Conservation (phyloP, 64 coral and sea anemone genomes). For the Hydrozoanthus tunicans region DNA sequence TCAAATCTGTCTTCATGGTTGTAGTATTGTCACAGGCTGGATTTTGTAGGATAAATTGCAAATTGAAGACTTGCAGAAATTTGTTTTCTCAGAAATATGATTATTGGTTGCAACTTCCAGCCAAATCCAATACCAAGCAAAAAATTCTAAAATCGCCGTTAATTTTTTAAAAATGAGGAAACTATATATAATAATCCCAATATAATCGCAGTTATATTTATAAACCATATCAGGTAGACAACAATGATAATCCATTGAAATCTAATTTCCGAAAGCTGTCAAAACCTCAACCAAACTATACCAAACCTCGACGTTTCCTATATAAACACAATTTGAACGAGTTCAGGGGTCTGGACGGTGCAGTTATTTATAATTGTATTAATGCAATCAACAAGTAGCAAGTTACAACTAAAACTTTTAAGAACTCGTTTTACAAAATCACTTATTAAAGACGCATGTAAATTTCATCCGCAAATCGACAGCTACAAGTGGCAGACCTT, state of each 20-base stretch:
- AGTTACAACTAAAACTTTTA: neutral
- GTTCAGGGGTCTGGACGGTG: neutral
- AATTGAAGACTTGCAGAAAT: neutral
- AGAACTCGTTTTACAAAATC: neutral
- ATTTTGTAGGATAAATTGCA: neutral
- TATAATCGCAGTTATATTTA: neutral
- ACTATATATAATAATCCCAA: neutral
- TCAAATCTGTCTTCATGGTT: too few relatives aligned
- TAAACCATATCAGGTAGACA: neutral
- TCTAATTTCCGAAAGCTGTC: neutral
- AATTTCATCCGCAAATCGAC: constrained; percentile 17
- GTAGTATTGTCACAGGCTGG: too few relatives aligned
- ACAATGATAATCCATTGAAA: constrained; percentile 60
- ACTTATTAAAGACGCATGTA: constrained; percentile 36
- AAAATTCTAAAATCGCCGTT: neutral
- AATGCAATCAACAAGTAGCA: neutral
- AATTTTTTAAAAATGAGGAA: neutral
- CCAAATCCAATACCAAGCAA: neutral
- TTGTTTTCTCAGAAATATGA: neutral
- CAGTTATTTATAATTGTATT: neutral
- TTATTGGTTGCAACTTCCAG: neutral
- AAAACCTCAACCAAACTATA: neutral
- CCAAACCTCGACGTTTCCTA: neutral
- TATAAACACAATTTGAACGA: neutral
- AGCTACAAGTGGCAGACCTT: neutral